Percentiles rank a stretch among this genome's conserved stretches.
These are phyloP conservation scores for Buceros bicornis DNA, from an alignment of 2,797 vertebrate species.

Conservation along the genomic window DNA sequence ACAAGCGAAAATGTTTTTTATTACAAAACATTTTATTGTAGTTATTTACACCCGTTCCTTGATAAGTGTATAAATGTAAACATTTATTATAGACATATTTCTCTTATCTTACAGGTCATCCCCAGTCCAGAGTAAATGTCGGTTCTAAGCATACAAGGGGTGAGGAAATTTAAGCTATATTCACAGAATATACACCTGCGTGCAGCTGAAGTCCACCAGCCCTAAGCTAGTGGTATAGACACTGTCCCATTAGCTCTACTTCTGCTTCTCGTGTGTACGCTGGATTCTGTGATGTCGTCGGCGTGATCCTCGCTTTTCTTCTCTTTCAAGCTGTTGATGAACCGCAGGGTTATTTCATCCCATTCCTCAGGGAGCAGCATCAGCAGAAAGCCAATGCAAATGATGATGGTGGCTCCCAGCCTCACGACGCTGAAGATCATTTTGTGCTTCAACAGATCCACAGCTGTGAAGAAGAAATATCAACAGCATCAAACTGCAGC, in stretches of 20 bases:
- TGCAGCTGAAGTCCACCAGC: constrained; percentile 58
- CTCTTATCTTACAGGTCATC: constrained; percentile 76
- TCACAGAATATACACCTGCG: constrained; percentile 86
- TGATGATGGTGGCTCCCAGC: constrained; percentile 95
- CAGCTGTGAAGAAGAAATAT: constrained; percentile 79
- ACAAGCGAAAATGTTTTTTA: constrained; percentile 19
- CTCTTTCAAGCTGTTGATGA: constrained; percentile 93
- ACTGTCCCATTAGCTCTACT: constrained; percentile 93
- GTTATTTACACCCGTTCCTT: constrained; percentile 79
- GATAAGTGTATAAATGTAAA: constrained; percentile 85
- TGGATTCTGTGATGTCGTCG: constrained; percentile 91
- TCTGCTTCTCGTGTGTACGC: constrained; percentile 88
- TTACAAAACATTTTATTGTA: constrained; percentile 81
- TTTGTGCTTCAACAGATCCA: constrained; percentile 96
- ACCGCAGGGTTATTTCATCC: constrained; percentile 94
- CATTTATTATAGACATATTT: constrained; percentile 73
- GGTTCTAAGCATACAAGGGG: constrained; percentile 78
- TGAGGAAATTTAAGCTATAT: constrained; percentile 82
- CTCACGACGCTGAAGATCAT: constrained; percentile 97
- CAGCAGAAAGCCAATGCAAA: constrained; percentile 95
- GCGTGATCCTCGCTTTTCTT: constrained; percentile 93
- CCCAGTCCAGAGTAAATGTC: constrained; percentile 74
- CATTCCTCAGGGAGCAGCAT: constrained; percentile 97
- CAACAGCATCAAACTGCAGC: not conserved
- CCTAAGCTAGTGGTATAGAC: constrained; percentile 93